Percentiles rank a stretch among this genome's conserved stretches.
phyloP scores from a whole-genome alignment of 2,113 vertebrate genomes.

The Esox niger region DNA sequence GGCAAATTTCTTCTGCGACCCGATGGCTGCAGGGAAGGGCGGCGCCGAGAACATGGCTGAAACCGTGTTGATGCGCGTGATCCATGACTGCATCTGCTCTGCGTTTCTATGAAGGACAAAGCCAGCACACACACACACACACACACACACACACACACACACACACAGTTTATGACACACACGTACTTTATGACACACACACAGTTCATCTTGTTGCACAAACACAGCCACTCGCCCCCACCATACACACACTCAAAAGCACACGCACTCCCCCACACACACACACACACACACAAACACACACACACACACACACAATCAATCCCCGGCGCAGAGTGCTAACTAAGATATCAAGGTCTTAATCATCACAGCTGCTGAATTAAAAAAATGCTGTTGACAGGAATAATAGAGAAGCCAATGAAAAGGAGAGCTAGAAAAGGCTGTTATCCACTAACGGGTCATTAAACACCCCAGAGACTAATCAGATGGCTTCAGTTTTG shows the following conservation, averaged over 20 bases:
- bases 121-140: no score
- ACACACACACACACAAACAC: no score
- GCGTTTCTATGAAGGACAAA: slow-evolving; percentile 70
- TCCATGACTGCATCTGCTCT: slow-evolving; percentile 98
- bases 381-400: slow-evolving; percentile 33
- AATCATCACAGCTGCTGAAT: slow-evolving; percentile 33
- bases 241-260: no score
- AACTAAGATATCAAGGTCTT: slow-evolving; percentile 48
- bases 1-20: slow-evolving; percentile 94
- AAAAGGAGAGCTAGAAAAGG: slow-evolving; percentile 35
- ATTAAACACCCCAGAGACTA: slow-evolving; percentile 45
- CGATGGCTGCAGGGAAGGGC: slow-evolving; percentile 92
- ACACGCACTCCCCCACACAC: not conserved
- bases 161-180: not conserved
- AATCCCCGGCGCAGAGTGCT: slow-evolving; percentile 3
- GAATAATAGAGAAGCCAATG: slow-evolving; percentile 53
- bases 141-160: not conserved
- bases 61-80: slow-evolving; percentile 95
- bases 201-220: no score
- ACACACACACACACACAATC: not conserved
- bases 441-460: slow-evolving; percentile 48
- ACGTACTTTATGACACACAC: no score
- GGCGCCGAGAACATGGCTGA: slow-evolving; percentile 96
- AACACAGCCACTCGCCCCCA: no score
- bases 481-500: slow-evolving; percentile 49